Conservation (phyloP, 2,113 vertebrate species). For the Nycticryphes semicollaris region DNA sequence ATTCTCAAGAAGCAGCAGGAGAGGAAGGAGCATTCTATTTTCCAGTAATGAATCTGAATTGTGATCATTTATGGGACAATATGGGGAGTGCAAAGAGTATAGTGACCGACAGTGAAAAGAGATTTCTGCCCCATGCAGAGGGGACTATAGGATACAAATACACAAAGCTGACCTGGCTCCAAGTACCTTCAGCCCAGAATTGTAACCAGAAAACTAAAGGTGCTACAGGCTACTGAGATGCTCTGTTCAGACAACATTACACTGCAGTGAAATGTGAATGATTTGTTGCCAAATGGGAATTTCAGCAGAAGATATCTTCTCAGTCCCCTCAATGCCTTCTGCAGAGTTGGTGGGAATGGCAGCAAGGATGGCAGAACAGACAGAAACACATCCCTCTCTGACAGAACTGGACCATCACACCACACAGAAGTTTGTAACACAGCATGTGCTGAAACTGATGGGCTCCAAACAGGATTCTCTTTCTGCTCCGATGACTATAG, state of each 20-base stretch:
- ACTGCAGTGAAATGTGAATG: neutral
- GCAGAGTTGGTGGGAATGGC: neutral
- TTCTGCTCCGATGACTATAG: accelerated
- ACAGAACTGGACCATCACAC: neutral
- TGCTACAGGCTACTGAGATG: neutral
- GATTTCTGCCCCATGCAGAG: neutral
- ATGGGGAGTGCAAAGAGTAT: neutral
- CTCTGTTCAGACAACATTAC: neutral
- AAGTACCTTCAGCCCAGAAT: neutral
- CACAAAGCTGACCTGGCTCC: neutral
- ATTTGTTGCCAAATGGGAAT: neutral
- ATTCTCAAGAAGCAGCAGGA: neutral
- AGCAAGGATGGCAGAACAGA: neutral
- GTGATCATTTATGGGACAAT: neutral
- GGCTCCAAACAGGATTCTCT: accelerated
- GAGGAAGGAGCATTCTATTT: neutral
- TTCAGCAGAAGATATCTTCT: neutral
- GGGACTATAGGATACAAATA: neutral
- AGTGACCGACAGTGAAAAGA: neutral
- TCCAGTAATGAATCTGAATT: neutral
- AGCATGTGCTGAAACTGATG: neutral
- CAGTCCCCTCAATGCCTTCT: neutral
- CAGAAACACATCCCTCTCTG: neutral
- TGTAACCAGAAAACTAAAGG: neutral
- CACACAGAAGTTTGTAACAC: accelerated